Evolutionary conservation across 2,797 vertebrate species (phyloP).

Genomic region (Scleropages formosus): DNA sequence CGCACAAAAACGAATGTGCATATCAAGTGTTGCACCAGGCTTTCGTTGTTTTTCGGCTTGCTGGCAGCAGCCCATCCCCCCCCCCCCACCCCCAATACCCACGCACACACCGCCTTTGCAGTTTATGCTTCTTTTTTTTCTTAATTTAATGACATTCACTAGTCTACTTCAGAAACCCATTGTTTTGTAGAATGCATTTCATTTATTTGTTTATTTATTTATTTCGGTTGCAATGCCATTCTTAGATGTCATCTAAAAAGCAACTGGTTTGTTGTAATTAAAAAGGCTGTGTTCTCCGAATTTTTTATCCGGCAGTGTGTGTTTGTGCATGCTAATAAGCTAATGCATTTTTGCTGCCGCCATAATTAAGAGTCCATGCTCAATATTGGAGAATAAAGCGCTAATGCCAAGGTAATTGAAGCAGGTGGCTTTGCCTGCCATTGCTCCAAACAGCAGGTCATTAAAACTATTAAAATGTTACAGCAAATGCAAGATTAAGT

Average conservation of each 20-base stretch:
- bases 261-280: constrained; percentile 50
- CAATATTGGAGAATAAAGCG: constrained; percentile 52
- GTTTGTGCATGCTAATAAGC: constrained; percentile 63
- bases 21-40: neutral
- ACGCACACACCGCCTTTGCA: constrained; percentile 13
- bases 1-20: neutral
- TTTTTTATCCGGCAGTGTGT: constrained; percentile 51
- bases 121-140: neutral
- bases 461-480: constrained; percentile 43
- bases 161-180: constrained; percentile 15
- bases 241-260: constrained; percentile 52
- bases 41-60: neutral
- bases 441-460: constrained; percentile 39
- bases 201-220: constrained; percentile 32
- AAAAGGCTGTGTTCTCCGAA: constrained; percentile 52
- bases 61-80: neutral
- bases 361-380: constrained; percentile 58
- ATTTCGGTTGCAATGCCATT: constrained; percentile 42
- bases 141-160: constrained; percentile 17
- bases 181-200: constrained; percentile 24
- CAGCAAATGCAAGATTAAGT: constrained; percentile 36
- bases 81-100: constrained; percentile 23
- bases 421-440: constrained; percentile 38
- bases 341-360: constrained; percentile 57
- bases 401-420: constrained; percentile 50